Conservation (phyloP, 2,113 vertebrate species). For the Gymnobelideus leadbeateri region DNA sequence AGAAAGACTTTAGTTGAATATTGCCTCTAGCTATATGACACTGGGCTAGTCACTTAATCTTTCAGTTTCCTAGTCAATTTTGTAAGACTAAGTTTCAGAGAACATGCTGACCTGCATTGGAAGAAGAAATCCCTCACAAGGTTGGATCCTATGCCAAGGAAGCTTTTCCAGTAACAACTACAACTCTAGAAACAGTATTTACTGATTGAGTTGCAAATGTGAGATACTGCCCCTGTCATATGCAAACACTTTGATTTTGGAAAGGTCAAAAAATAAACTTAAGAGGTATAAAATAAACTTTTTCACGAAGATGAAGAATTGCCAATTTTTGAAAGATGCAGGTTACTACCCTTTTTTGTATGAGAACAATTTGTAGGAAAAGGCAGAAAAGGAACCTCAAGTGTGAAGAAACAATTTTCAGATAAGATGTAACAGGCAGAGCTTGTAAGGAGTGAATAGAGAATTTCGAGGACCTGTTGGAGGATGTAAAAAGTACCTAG, state of each 20-base stretch:
- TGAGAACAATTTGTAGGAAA: neutral
- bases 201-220: neutral
- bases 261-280: neutral
- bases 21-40: neutral
- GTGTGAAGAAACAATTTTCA: neutral
- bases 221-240: neutral
- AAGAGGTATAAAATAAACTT: neutral
- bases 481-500: neutral
- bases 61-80: neutral
- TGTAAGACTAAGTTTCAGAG: neutral
- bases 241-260: neutral
- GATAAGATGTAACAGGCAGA: neutral
- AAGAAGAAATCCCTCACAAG: neutral
- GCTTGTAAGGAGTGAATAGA: neutral
- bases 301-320: neutral
- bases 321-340: neutral
- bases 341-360: neutral
- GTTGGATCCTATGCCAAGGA: neutral
- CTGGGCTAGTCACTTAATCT: neutral
- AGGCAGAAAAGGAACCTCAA: neutral
- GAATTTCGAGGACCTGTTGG: neutral
- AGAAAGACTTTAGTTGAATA: neutral
- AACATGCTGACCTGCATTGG: neutral
- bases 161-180: neutral
- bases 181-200: neutral